phyloP scores from a whole-genome alignment of 37 sponge, comb jelly and placozoan species.

The Petrosia ficiformis region DNA sequence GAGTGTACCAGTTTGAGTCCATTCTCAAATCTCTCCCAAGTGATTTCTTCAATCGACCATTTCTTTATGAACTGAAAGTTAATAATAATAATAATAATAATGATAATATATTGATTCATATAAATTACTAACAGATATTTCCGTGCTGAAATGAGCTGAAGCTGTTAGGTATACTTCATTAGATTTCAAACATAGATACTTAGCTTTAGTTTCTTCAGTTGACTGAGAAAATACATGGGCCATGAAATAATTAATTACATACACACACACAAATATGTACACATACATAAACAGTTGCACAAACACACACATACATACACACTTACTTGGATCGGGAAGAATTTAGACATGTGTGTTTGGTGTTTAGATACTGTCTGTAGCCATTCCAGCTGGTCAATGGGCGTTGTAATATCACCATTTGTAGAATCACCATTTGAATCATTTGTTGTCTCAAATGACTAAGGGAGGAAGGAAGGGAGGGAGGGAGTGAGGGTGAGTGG shows the following conservation, averaged over 20 bases:
- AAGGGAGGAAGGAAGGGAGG: slow-evolving; percentile 18
- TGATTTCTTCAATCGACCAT: neutral
- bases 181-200: neutral
- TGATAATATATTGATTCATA: neutral
- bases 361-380: too few relatives aligned
- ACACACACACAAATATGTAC: too few relatives aligned
- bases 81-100: neutral
- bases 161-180: neutral
- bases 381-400: too few relatives aligned
- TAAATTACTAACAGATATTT: neutral
- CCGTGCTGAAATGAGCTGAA: neutral
- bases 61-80: neutral
- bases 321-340: neutral
- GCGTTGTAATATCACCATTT: too few relatives aligned
- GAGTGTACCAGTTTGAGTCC: slow-evolving; percentile 2
- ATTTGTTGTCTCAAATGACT: too few relatives aligned
- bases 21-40: neutral
- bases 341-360: too few relatives aligned
- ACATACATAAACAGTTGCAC: too few relatives aligned
- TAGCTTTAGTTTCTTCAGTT: neutral
- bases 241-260: too few relatives aligned
- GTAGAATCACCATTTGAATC: too few relatives aligned
- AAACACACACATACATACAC: neutral
- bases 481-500: slow-evolving; percentile 34
- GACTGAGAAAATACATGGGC: too few relatives aligned